Conservation (phyloP, 2,888 invertebrate species). For the Physocephala rufipes region DNA sequence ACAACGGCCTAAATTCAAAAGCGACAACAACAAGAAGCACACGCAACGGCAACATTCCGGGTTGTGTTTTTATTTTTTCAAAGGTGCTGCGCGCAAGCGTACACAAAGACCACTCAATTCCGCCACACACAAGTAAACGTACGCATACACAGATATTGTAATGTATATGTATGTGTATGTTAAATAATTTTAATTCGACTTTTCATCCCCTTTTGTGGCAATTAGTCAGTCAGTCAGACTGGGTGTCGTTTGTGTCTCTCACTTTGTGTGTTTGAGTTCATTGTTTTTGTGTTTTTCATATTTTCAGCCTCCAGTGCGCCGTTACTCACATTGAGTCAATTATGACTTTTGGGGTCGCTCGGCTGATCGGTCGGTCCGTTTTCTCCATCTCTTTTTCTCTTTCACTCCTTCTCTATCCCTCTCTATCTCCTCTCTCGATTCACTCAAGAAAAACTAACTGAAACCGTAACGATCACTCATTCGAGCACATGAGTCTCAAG, state of each 20-base stretch:
- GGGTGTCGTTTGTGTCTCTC: conserved; percentile 45
- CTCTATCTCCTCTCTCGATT: conserved; percentile 30
- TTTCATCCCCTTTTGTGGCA: conserved; percentile 59
- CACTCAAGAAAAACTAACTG: conserved; percentile 64
- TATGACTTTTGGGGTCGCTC: conserved; percentile 16
- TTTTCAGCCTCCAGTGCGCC: conserved; percentile 14
- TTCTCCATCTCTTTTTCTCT: too few species aligned
- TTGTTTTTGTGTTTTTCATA: conserved; percentile 31
- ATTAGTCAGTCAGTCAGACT: conserved; percentile 51
- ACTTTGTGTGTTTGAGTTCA: conserved; percentile 38
- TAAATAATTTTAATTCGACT: conserved; percentile 51
- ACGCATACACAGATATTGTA: conserved; percentile 20
- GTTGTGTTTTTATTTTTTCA: conserved; percentile 23
- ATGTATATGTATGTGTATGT: conserved; percentile 33
- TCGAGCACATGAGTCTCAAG: conserved; percentile 4
- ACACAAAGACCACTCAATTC: too few species aligned
- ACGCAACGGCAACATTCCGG: conserved; percentile 30
- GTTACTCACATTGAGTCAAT: conserved; percentile 11
- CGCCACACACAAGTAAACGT: conserved; percentile 39
- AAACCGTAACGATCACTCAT: conserved; percentile 60
- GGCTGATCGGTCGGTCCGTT: conserved; percentile 5
- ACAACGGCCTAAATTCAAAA: conserved; percentile 33
- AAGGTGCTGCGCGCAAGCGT: conserved; percentile 36
- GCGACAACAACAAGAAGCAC: not conserved
- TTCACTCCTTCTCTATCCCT: too few species aligned